Base-by-base conservation (phyloP, 1,140 invertebrate species). In the Venustaconcha ellipsiformis region DNA sequence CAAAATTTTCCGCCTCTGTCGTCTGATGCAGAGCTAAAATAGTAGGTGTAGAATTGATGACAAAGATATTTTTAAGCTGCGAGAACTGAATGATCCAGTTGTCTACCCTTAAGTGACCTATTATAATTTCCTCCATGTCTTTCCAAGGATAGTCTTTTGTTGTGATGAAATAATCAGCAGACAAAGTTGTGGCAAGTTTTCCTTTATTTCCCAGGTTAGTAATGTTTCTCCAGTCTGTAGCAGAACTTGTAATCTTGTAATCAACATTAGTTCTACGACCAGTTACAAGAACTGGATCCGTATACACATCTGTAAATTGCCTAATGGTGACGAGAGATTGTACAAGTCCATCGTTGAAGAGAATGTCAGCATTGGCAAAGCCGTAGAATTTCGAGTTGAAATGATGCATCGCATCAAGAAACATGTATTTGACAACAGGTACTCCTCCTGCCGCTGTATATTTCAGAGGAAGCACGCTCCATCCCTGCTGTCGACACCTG, bases 341-440 rank as follows among this genome's bases (percentile, higher is more conserved):
- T 26, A 81, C 37, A 1, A 83, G 67, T 1, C 70, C 70, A 12
- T 75, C 65, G 13, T 74, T 73, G 69, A 80, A 83, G n/a, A 83
- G 69, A 15, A 83, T 76, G 70, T 83, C 82, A 4, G 76, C 80
- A 67, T 83, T 83, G 18, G 78, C 70, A 68, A 73, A 83, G 18
- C 65, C 72, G 60, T 81, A 83, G 58, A 81, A 76, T 15, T 56
- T 70, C 1, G 82, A 79, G 15, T 75, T 57, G 57, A 70, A 79
- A 12, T 37, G 23, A 15, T 72, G n/a, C 37, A 76, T 82, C 6
- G 48, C 77, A n/a, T 67, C 77, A n/a, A 62, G 59, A 60, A 70
- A 82, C 81, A 82, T 82, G 59, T 77, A 57, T 63, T 82, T 82
- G n/a, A 82, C 57, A 18, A 82, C 67, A 15, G 81, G 81, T 37